Base-by-base conservation (phyloP, 1,140 invertebrate genomes). In the Lucilia sericata region DNA sequence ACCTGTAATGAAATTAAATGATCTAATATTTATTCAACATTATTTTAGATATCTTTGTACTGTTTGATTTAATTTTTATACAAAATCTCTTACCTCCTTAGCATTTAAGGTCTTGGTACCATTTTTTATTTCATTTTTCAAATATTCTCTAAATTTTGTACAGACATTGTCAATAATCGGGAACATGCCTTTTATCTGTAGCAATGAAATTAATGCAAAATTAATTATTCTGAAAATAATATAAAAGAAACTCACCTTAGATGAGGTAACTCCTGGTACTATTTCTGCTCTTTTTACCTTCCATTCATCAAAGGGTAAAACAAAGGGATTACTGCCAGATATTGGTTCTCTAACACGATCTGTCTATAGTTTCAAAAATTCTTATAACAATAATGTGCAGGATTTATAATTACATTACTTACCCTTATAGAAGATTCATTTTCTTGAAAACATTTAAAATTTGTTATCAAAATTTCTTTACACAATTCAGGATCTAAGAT, bases 401-500 rank as follows among this genome's bases (percentile, higher is more conserved):
- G 19, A 76, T 55, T 42, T 19, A 42, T 25, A 0, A n/a, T 17
- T 21, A 19, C 14, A 82, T 10, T 0, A n/a, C 84, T 83, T 85
- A 85, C 82, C 30, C 74, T 60, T 51, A 83, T 83, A 8, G 74
- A 76, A 5, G 86, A 86, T 7, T 88, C 82, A 55, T 90, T 91
- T 14, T 91, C 88, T 14, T 86, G 85, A 83, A 91, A 93, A 83
- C 88, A 84, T 10, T 90, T 88, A 51, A 92, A 93, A 84, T 92
- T 92, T n/a, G 88, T 90, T 0, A 93, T 88, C 5, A 93, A 84
- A 34, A 94, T 90, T 47, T 91, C 87, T 84, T 92, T 92, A 1
- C 93, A 91, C 17, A 94, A 82, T 47, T 92, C 88, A 0, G 92
- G 92, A 88, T 93, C 92, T 8, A 92, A 87, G 0, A 93, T 85